phyloP scores from a whole-genome alignment of 1,140 invertebrate genomes.

The Hycleus cichorii region DNA sequence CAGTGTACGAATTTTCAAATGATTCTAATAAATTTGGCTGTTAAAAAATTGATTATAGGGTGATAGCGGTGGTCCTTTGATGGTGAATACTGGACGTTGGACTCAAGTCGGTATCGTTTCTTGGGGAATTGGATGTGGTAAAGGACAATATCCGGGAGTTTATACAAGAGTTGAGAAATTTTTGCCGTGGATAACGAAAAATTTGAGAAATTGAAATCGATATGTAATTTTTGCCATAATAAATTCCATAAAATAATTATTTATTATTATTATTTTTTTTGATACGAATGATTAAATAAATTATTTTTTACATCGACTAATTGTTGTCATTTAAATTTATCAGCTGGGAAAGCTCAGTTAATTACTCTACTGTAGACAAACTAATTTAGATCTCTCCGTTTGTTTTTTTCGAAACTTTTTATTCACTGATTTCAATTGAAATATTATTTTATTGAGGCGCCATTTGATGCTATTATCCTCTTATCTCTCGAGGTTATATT shows the following conservation, averaged over 20 bases:
- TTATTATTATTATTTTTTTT: constrained; percentile 5
- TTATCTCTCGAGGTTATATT: no score
- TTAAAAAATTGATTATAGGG: constrained; percentile 53
- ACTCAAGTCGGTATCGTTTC: constrained; percentile 84
- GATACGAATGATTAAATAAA: constrained; percentile 3
- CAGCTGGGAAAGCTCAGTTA: neutral
- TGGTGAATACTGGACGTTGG: constrained; percentile 72
- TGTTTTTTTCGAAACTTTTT: neutral
- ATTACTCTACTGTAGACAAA: no score
- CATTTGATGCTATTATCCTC: no score
- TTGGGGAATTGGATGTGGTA: constrained; percentile 90
- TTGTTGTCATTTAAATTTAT: neutral
- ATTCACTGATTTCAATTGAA: no score
- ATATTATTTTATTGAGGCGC: no score
- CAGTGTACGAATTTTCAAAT: constrained; percentile 52
- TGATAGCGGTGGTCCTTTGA: constrained; percentile 85
- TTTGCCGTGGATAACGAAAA: constrained; percentile 70
- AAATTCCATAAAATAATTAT: constrained; percentile 1
- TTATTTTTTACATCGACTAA: constrained; percentile 5
- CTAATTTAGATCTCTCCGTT: neutral
- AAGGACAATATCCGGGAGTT: constrained; percentile 84
- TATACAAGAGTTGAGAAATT: constrained; percentile 71
- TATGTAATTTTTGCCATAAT: constrained; percentile 2
- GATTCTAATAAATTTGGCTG: no score
- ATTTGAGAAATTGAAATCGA: constrained; percentile 47